Evolutionary conservation across 2,113 vertebrate species (phyloP), one percentile per base, ranked within the genome.

Genomic region (Corydoras sp.): DNA sequence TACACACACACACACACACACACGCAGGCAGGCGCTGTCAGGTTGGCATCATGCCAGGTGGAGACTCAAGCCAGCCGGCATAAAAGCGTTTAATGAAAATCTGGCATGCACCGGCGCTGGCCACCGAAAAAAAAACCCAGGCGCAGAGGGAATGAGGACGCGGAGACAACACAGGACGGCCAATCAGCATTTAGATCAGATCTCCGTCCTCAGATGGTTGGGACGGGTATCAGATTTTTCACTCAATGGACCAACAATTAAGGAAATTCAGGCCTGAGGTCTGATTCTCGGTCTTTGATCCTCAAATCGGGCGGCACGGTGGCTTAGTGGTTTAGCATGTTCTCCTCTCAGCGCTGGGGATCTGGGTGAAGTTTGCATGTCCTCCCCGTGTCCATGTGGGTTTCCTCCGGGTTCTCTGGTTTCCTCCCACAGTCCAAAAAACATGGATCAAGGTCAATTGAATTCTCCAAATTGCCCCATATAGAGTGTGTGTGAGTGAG

Each of bases 81-180:
- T 83, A 86, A 85, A 86, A 85, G 82, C 86, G 84, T 83, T 82
- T 88, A 88, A 88, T 87, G 83, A 84, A 82, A 85, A 63, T 68
- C 83, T 87, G 86, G 87, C 85, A 84, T 71, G 63, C 59, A 70
- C 7, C 35, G 75, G 79, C 53, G 14, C 55, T 74, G 75, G 78
- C 64, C 1, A 75, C 48, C 61, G 31, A 70, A 60, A 66, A 43
- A 31, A 65, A 79, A 71, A 68, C 48, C 48, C 3, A 30, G 58
- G 29, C 6, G 61, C 18, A 65, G 49, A 68, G 58, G 48, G 58
- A 62, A 51, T 60, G 56, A 58, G 65, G 71, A 65, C 30, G 62
- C 10, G 59, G 68, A 62, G 66, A 60, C n/a, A 53, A 53, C 5
- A 53, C 13, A 10, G 10, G 13, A 53, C 13, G 13, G 3, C 11